phyloP scores from a whole-genome alignment of 2,888 invertebrate species.

The Himalopsyche japonica region DNA sequence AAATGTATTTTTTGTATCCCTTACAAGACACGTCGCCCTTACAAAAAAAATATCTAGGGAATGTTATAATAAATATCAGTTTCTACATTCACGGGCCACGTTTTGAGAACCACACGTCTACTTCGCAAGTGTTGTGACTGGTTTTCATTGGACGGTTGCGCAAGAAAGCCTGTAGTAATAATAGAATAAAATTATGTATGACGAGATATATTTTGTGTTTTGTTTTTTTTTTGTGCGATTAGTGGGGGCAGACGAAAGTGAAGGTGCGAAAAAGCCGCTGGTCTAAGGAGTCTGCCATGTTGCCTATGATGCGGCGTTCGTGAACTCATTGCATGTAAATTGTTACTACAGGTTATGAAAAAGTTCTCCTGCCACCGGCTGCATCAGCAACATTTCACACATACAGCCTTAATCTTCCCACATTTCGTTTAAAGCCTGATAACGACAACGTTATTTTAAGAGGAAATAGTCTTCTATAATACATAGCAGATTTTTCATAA shows the following conservation, averaged over 20 bases:
- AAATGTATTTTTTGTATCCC: too few relatives aligned
- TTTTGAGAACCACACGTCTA: neutral
- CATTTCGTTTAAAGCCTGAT: too few relatives aligned
- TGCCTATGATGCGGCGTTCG: neutral
- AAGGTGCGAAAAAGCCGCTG: neutral
- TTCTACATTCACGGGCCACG: neutral
- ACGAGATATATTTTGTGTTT: neutral
- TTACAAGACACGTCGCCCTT: too few relatives aligned
- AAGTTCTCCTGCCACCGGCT: too few relatives aligned
- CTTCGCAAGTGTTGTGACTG: neutral
- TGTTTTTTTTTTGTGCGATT: neutral
- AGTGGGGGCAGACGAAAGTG: neutral
- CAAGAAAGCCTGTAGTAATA: neutral
- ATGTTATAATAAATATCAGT: too few relatives aligned
- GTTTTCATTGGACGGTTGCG: neutral
- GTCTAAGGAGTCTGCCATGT: neutral
- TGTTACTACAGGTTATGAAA: too few relatives aligned
- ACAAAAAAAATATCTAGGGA: too few relatives aligned
- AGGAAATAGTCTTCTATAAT: too few relatives aligned
- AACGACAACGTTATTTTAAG: too few relatives aligned
- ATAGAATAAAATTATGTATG: neutral
- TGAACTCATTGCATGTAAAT: neutral
- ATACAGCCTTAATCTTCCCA: too few relatives aligned
- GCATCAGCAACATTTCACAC: too few relatives aligned
- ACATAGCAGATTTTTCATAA: too few relatives aligned